Evolutionary conservation across 2,113 vertebrate genomes (phyloP).

Genomic region (Python bivittatus): DNA sequence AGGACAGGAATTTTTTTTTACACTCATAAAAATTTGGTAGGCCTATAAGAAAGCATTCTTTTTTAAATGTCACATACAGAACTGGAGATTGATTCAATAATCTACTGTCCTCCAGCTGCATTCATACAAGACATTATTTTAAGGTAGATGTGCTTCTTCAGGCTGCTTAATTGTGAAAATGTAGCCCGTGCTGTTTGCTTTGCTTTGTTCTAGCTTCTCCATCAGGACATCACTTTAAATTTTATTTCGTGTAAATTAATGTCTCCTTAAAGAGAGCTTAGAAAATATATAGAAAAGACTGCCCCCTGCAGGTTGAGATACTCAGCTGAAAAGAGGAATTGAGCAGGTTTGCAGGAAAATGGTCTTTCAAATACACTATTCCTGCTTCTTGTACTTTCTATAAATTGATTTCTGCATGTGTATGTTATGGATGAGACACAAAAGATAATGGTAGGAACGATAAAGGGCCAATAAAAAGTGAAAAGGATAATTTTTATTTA

Average conservation of each 20-base stretch:
- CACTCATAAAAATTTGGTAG: too few species aligned
- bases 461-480: not conserved
- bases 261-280: not conserved
- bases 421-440: not conserved
- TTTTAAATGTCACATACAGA: not conserved
- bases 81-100: not conserved
- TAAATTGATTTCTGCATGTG: not conserved
- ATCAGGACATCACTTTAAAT: not conserved
- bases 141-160: not conserved
- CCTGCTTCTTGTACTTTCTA: not conserved
- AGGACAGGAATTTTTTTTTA: not conserved
- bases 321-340: not conserved
- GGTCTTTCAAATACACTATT: not conserved
- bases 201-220: not conserved
- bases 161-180: not conserved
- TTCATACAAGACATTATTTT: not conserved
- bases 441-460: not conserved
- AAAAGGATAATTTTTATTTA: not conserved
- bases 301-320: not conserved
- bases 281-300: not conserved
- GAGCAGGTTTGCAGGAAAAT: not conserved
- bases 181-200: not conserved
- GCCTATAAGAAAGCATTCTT: not conserved
- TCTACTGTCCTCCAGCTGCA: not conserved
- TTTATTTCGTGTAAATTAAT: not conserved